A percentile compares a stretch with the other conserved stretches of the same genome.
phyloP scores from a whole-genome alignment of 2,113 vertebrate genomes.

The Alligator sinensis region DNA sequence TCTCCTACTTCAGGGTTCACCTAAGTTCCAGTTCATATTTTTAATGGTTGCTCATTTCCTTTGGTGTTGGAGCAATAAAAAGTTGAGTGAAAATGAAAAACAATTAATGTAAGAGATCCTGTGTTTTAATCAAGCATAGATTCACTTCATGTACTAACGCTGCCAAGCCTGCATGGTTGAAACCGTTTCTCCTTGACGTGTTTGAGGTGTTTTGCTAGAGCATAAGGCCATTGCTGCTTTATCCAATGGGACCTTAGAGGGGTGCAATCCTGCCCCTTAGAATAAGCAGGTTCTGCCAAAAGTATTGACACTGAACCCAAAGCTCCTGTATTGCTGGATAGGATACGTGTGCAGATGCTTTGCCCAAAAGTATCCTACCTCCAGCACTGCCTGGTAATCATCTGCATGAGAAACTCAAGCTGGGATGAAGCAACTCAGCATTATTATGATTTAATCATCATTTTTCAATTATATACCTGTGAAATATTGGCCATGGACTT shows the following conservation, averaged over 20 bases:
- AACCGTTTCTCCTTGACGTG: background rate
- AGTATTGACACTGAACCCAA: background rate
- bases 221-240: background rate
- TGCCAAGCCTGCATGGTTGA: background rate
- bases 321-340: background rate
- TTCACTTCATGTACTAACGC: background rate
- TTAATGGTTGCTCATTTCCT: conserved; percentile 54
- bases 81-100: conserved; percentile 62
- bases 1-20: conserved; percentile 29
- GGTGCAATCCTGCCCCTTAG: background rate
- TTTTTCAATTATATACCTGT: background rate
- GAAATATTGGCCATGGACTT: background rate
- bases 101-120: conserved; percentile 61
- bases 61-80: conserved; percentile 21
- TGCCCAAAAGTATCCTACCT: no score
- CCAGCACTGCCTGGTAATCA: no score
- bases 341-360: no score
- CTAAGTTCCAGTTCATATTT: conserved; percentile 53
- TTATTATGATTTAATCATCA: background rate
- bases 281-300: background rate
- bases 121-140: background rate
- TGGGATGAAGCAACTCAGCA: no score
- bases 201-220: background rate
- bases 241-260: background rate
- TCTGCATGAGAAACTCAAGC: no score